Conservation (phyloP, 2,797 vertebrate species). For the Benthosema pterotum region DNA sequence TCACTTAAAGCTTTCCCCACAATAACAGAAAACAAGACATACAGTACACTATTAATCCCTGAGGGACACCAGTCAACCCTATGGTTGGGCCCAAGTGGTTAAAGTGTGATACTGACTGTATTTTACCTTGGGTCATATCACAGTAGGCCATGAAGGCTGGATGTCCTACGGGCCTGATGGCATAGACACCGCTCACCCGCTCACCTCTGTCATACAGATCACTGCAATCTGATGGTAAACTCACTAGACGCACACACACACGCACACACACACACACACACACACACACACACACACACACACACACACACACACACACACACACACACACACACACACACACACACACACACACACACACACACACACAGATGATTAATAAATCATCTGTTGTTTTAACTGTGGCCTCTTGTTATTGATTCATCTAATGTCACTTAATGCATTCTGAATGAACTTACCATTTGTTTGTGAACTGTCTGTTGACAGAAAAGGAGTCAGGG, state of each 20-base stretch:
- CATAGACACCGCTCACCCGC: constrained; percentile 80
- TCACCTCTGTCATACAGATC: constrained; percentile 79
- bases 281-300: too few species aligned
- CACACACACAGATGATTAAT: too few species aligned
- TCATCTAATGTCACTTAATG: neutral
- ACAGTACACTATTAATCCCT: too few species aligned
- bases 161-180: constrained; percentile 81
- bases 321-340: too few species aligned
- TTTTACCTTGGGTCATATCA: constrained; percentile 83
- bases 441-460: constrained; percentile 68
- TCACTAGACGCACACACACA: constrained; percentile 61
- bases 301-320: too few species aligned
- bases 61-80: too few species aligned
- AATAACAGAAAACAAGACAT: too few species aligned
- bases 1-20: too few species aligned
- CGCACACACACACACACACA: neutral
- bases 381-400: too few species aligned
- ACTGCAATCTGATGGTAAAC: constrained; percentile 83
- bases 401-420: too few species aligned
- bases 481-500: constrained; percentile 61
- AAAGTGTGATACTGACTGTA: neutral
- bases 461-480: constrained; percentile 43
- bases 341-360: too few species aligned
- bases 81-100: neutral
- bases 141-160: constrained; percentile 87